phyloP scores from a whole-genome alignment of 2,797 vertebrate genomes.

The Pantherophis vulpinus region DNA sequence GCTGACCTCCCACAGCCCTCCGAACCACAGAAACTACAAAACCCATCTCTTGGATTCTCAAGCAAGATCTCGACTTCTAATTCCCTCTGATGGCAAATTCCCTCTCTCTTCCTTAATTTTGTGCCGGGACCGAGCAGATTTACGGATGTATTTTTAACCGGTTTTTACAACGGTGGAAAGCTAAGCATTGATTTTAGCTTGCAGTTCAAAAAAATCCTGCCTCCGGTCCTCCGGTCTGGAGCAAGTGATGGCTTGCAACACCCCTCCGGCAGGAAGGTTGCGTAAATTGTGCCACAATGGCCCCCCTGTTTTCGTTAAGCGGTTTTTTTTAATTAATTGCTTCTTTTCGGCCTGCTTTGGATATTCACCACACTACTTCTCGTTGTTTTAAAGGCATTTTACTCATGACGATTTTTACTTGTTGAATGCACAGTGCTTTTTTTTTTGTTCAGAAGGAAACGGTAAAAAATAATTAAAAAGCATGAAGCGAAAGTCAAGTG shows the following conservation, averaged over 20 bases:
- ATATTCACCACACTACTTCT: background rate
- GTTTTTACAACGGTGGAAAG: background rate
- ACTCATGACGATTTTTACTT: background rate
- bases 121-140: background rate
- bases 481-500: conserved; percentile 49
- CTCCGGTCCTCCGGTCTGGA: background rate
- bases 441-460: conserved; percentile 34
- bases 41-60: background rate
- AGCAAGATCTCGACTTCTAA: background rate
- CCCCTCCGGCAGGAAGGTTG: background rate
- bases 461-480: conserved; percentile 35
- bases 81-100: background rate
- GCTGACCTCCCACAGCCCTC: background rate
- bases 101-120: background rate
- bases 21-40: background rate
- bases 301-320: background rate
- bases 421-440: background rate
- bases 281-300: background rate
- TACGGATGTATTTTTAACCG: background rate
- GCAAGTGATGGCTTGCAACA: background rate
- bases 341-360: no score
- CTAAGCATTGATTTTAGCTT: background rate
- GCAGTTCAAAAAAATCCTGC: background rate
- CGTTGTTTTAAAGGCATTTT: background rate
- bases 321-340: background rate